Base-by-base conservation (phyloP, 2,888 invertebrate genomes). In the Drosophila tripunctata region DNA sequence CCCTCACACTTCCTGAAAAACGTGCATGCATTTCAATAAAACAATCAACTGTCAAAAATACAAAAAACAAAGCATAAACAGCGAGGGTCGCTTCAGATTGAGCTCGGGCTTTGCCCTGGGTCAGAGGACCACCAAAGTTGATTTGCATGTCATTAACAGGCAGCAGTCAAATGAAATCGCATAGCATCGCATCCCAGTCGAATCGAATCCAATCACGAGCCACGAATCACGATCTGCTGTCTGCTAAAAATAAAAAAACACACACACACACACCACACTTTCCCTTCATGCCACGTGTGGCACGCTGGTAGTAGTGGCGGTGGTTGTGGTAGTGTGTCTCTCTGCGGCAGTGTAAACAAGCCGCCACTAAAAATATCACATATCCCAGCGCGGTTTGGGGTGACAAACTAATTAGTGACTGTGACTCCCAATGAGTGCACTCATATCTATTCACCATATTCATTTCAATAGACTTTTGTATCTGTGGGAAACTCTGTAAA, bases 71-170 rank as follows among this genome's bases (percentile, higher is more conserved):
- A 12, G 50, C 44, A 65, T 57, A 76, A 71, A 78, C 64, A 44
- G 30, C 40, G 38, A 35, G 36, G 22, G 27, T 30, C 45, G 41
- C 48, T n/a, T 31, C 22, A 31, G 43, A 47, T 43, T 54, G 58
- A 43, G 55, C 54, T 19, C n/a, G 40, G 52, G 24, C 17, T 33
- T 63, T 7, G 31, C 3, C 3, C 27, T 19, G 48, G 54, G 14
- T 27, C 50, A 33, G 35, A 48, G 73, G 78, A 71, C 83, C 81
- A 83, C 77, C 83, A 67, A 72, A 77, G 72, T 80, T 83, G 83
- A 83, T 83, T 81, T 82, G 81, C 81, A 83, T 81, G 81, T 81
- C 83, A 81, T 78, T 81, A 81, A 69, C 83, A 73, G 56, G 43
- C 72, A 45, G 67, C 67, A 64, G 67, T 63, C 69, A 47, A 72